Evolutionary conservation across 2,797 vertebrate genomes (phyloP), one percentile per base, ranked within the genome.

Genomic region (Hoplostethus atlanticus): DNA sequence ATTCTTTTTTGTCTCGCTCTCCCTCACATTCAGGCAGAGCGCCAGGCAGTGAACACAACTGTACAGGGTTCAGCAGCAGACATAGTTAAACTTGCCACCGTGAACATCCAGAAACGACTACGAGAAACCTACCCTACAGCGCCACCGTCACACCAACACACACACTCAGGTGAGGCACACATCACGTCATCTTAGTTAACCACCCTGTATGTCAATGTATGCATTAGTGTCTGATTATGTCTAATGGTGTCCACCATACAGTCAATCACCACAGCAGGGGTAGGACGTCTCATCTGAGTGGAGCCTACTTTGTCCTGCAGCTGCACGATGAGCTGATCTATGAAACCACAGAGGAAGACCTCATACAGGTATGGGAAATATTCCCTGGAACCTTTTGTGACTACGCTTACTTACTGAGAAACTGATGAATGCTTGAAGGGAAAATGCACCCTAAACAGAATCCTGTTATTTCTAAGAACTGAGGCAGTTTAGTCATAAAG

Each of bases 51-150:
- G 76, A 99, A 99, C 86, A 98, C 97, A 2, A 95, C 96, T 0
- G 97, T 99, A 8, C 97, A 99, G 90, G 98, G 97, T 42, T 99
- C 98, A 9, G 98, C 97, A 0, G 97, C 98, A 3, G 98, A 99
- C 88, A 96, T 99, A 13, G 96, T 99, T n/a, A 99, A 99, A 93
- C 91, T 93, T 8, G 98, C 98, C 54, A 99, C 97, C 0, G 95
- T 97, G 71, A 98, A 96, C 86, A 98, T 99, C 79, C 97, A 99
- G 90, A 95, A 86, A 40, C 90, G 91, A 9, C 85, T 99, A 34
- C 88, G 73, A 11, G 93, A 93, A 77, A 81, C 86, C 2, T 96
- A 95, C 55, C 93, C 92, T 2, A 76, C 91, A 4, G 87, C 86
- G 5, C 91, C 94, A 11, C 94, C 81, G 55, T 97, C 97, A 56